Base-by-base conservation (phyloP, 2,113 vertebrate species). In the Emydura subglobosa region DNA sequence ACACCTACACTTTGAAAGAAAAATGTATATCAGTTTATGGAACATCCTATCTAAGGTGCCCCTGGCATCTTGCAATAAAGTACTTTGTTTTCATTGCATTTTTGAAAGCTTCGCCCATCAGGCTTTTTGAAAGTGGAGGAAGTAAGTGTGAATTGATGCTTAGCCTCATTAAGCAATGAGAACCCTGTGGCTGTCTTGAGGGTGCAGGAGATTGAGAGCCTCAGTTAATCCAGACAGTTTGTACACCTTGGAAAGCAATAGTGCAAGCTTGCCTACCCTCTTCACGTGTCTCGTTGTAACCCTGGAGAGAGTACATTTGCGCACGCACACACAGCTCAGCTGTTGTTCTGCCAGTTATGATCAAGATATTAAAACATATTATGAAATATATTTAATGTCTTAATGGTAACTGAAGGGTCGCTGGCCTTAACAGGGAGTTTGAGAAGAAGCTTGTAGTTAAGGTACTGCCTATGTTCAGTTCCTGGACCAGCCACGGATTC, bases 241-340 rank as follows among this genome's bases (percentile, higher is more conserved):
- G 61, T 79, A 51, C 12, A 78, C 51, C 53, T 79, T 39, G 82
- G 53, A 25, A 91, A 55, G 10, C 76, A 29, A 49, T 10, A 44
- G 5, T 16, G 11, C 83, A 57, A 86, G 74, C 11, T 93, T 53
- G 79, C 91, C 88, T 79, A 95, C 14, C 54, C n/a, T 13, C 9
- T 94, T 27, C 29, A 1, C 0, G 1, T 2, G 2, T 90, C 57
- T 91, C 34, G 13, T 80, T 25, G 7, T 54, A 42, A 85, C 44
- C 55, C 51, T 5, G 44, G 88, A 88, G 42, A 31, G 16, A 21
- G 29, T 14, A 1, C 31, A 3, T 61, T 2, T 65, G 54, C 86
- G 49, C 29, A 5, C 1, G 9, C 44, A 5, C 4, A 1, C 25
- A 72, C 34, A 34, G 7, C 53, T 53, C 1, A 27, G 49, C 44